phyloP scores from a whole-genome alignment of 2,888 invertebrate species.

The Apodemia hepburni region DNA sequence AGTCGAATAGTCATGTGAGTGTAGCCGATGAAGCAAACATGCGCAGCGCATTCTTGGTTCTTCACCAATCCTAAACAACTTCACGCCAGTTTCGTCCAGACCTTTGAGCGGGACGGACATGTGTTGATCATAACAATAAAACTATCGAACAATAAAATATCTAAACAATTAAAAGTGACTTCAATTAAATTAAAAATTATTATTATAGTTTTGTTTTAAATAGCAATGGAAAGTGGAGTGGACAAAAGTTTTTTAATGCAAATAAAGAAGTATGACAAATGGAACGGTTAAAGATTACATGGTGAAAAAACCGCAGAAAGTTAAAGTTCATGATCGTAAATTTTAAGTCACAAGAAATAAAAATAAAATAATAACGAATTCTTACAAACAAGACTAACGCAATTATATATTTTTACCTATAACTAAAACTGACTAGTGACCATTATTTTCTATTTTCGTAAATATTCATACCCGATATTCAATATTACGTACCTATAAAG shows the following conservation, averaged over 20 bases:
- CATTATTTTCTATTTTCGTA: not conserved
- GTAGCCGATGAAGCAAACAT: conserved; percentile 74
- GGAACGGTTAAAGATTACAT: too few relatives aligned
- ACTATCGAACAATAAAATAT: conserved; percentile 68
- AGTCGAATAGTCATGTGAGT: conserved; percentile 58
- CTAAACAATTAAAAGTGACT: conserved; percentile 64
- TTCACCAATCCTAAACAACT: conserved; percentile 71
- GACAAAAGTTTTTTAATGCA: conserved; percentile 38
- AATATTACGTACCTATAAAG: not conserved
- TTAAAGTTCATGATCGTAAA: too few relatives aligned
- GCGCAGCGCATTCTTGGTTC: conserved; percentile 70
- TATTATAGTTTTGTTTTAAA: conserved; percentile 36
- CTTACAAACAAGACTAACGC: not conserved
- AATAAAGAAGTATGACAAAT: too few relatives aligned
- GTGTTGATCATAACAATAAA: conserved; percentile 49
- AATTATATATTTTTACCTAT: not conserved
- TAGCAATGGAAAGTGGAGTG: conserved; percentile 61
- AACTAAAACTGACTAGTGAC: not conserved
- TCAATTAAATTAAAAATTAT: conserved; percentile 44
- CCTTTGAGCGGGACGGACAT: conserved; percentile 53
- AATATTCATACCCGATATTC: not conserved
- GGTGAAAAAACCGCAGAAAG: too few relatives aligned
- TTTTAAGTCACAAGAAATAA: too few relatives aligned
- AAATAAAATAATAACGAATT: too few relatives aligned
- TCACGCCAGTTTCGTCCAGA: conserved; percentile 72